phyloP scores from a whole-genome alignment of 2,797 vertebrate species.

The Amazona ochrocephala region DNA sequence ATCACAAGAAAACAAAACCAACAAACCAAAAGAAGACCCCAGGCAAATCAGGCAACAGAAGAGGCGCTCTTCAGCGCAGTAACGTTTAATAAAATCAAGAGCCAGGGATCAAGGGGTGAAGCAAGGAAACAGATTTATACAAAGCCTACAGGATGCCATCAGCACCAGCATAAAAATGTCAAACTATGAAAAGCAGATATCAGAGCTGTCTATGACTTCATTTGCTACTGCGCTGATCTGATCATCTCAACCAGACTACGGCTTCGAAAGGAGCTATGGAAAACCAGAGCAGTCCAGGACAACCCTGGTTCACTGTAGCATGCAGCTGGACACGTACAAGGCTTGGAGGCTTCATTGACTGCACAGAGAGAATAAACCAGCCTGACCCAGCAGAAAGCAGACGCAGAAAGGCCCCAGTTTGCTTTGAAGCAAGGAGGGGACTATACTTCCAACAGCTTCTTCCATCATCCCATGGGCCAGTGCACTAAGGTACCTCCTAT shows the following conservation, averaged over 20 bases:
- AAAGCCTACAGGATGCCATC: neutral
- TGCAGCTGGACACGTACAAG: accelerated
- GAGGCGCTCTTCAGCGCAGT: neutral
- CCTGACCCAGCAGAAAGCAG: neutral
- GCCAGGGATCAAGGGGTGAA: neutral
- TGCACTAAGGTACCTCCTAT: neutral
- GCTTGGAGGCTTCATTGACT: neutral
- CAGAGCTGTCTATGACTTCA: neutral
- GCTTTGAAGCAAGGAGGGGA: neutral
- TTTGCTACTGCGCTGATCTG: neutral
- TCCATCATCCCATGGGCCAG: neutral
- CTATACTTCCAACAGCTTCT: neutral
- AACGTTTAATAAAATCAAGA: conserved; percentile 13
- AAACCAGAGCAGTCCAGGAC: neutral
- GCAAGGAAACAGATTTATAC: neutral
- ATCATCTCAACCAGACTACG: neutral
- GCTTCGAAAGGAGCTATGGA: neutral
- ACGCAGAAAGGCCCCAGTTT: neutral
- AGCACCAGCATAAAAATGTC: neutral
- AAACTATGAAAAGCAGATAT: neutral
- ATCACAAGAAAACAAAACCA: neutral
- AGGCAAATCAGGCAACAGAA: neutral
- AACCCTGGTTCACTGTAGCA: neutral
- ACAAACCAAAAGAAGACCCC: neutral
- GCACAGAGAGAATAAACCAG: neutral